These are phyloP conservation scores for Poeciliopsis occidentalis DNA, from an alignment of 2,113 vertebrate species.

Conservation along the genomic window DNA sequence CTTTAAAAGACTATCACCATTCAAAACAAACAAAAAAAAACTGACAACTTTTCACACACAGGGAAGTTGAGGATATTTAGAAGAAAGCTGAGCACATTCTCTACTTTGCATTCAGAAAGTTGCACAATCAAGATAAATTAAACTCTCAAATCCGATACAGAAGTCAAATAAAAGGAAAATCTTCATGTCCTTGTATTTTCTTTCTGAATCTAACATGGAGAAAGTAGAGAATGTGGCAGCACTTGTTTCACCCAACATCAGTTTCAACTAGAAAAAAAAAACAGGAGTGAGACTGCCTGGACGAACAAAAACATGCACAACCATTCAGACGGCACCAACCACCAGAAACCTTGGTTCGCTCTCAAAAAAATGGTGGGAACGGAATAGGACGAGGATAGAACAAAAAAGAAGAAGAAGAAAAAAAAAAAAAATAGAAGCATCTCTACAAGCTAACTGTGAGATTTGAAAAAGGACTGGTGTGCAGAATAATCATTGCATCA, in stretches of 20 bases:
- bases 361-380: slow-evolving; percentile 84
- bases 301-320: slow-evolving; percentile 93
- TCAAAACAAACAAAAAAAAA: slow-evolving; percentile 29
- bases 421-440: slow-evolving; percentile 24
- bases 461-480: slow-evolving; percentile 85
- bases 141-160: slow-evolving; percentile 64
- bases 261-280: slow-evolving; percentile 75
- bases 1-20: slow-evolving; percentile 76
- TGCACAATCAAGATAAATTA: slow-evolving; percentile 73
- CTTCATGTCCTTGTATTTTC: slow-evolving; percentile 59
- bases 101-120: slow-evolving; percentile 85
- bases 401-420: slow-evolving; percentile 36
- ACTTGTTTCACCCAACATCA: slow-evolving; percentile 74
- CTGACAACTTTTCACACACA: slow-evolving; percentile 82
- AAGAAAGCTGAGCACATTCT: slow-evolving; percentile 82
- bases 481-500: slow-evolving; percentile 85
- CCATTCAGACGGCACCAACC: slow-evolving; percentile 90
- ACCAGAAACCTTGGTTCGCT: slow-evolving; percentile 85
- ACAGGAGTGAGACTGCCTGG: slow-evolving; percentile 85
- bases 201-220: slow-evolving; percentile 82
- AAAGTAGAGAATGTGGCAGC: slow-evolving; percentile 71
- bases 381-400: slow-evolving; percentile 73
- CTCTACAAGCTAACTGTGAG: slow-evolving; percentile 83
- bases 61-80: slow-evolving; percentile 70
- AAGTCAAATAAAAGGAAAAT: slow-evolving; percentile 39